phyloP scores from a whole-genome alignment of 2,888 invertebrate species.

The Ferrisia virgata region DNA sequence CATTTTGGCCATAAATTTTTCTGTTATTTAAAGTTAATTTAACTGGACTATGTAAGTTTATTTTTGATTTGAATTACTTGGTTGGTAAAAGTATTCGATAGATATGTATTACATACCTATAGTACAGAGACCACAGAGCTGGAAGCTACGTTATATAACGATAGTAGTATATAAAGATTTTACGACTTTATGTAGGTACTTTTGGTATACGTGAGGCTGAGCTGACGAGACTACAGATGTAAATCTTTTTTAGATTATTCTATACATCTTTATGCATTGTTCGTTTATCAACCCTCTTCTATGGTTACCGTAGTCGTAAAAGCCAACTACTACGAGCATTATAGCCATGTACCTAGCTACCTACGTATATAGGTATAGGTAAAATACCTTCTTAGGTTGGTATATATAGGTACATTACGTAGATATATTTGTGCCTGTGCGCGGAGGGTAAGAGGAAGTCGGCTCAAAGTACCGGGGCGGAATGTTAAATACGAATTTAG shows the following conservation, averaged over 20 bases:
- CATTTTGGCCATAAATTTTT: too few relatives aligned
- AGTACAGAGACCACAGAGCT: too few relatives aligned
- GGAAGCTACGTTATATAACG: not conserved
- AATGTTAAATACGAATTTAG: conserved; percentile 11
- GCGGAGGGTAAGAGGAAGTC: not conserved
- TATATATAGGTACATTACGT: too few relatives aligned
- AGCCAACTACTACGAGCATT: not conserved
- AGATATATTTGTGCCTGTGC: too few relatives aligned
- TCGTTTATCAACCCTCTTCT: not conserved
- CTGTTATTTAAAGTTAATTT: too few relatives aligned
- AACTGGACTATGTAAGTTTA: too few relatives aligned
- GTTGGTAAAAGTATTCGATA: too few relatives aligned
- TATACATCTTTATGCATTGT: not conserved
- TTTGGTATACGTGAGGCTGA: not conserved
- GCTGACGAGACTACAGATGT: not conserved
- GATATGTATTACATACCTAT: too few relatives aligned
- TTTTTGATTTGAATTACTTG: too few relatives aligned
- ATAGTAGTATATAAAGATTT: not conserved
- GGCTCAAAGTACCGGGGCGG: not conserved
- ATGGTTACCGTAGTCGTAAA: not conserved
- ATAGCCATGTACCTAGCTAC: too few relatives aligned
- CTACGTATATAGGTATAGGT: too few relatives aligned
- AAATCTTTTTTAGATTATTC: conserved; percentile 1
- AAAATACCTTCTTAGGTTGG: too few relatives aligned
- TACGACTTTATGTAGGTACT: not conserved